Evolutionary conservation across 2,888 invertebrate genomes (phyloP).

Genomic region (Netelia inedita): DNA sequence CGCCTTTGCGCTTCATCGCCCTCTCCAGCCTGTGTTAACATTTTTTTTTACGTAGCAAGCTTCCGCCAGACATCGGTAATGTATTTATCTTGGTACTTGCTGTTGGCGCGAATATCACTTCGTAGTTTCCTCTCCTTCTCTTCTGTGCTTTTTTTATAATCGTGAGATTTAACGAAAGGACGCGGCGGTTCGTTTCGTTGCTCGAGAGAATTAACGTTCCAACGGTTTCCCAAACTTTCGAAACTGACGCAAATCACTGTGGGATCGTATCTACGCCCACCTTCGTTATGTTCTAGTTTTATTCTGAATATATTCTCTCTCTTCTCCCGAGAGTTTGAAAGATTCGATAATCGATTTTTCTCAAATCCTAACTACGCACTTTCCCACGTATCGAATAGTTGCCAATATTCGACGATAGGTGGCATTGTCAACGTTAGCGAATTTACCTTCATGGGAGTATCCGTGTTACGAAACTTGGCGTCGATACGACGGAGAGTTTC

Average conservation of each 20-base stretch:
- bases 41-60: not conserved
- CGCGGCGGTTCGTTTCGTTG: not conserved
- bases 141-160: not conserved
- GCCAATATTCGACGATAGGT: no score
- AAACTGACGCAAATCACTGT: not conserved
- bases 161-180: not conserved
- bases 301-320: no score
- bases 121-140: not conserved
- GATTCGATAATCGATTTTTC: no score
- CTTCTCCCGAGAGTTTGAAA: no score
- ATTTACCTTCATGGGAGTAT: conserved; percentile 57
- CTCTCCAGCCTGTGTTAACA: conserved; percentile 5
- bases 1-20: no score
- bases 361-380: no score
- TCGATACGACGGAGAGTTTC: conserved; percentile 49
- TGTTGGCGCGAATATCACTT: conserved; percentile 40
- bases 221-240: not conserved
- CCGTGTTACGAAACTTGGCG: conserved; percentile 57
- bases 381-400: no score
- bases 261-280: no score
- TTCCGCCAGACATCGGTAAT: conserved; percentile 61
- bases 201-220: not conserved
- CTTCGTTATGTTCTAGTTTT: no score
- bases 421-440: conserved; percentile 53
- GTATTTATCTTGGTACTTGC: conserved; percentile 66